Evolutionary conservation across 2,888 invertebrate species (phyloP), one percentile per base, ranked within the genome.

Genomic region (Plagiodera versicolora): DNA sequence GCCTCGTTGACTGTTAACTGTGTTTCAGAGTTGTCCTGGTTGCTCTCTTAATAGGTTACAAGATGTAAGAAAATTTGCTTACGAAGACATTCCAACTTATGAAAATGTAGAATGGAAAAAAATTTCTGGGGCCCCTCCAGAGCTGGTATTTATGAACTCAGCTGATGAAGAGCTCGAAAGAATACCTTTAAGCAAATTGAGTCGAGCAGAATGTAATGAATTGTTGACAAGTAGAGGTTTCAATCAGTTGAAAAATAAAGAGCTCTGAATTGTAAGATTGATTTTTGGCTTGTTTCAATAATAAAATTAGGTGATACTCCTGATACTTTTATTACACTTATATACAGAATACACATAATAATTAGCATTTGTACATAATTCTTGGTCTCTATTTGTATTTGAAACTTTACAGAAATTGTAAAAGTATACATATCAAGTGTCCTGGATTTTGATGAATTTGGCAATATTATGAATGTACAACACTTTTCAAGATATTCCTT

Each of bases 1-100:
- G n/a, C n/a, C n/a, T n/a, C n/a, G n/a, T n/a, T n/a, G n/a, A n/a
- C n/a, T n/a, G n/a, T n/a, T 28, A 28, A 6, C 8, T 28, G 5
- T 65, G 50, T 79, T 80, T 58, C 78, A 90, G 89, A 89, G 86
- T 71, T 90, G 89, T 77, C 82, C 86, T 69, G 88, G 89, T 48
- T 89, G 89, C 74, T 84, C 85, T 1, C 75, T 90, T 57, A 89
- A 89, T 71, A 82, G 88, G 57, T 80, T 89, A 44, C 84, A 85
- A 0, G 86, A 89, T 72, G 86, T 89, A 6, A 88, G 86, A 74
- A 77, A 81, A 57, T 90, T 89, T 71, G 84, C 89, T 16, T 85
- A 86, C 77, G 83, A 88, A 56, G 90, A 90, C 72, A 80, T 89
- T n/a, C 87, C 87, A 0, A 78, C 80, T 35, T 89, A 88, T 68